These are phyloP conservation scores for Pseudochromis fuscus DNA, from an alignment of 2,797 vertebrate genomes.

Conservation along the genomic window DNA sequence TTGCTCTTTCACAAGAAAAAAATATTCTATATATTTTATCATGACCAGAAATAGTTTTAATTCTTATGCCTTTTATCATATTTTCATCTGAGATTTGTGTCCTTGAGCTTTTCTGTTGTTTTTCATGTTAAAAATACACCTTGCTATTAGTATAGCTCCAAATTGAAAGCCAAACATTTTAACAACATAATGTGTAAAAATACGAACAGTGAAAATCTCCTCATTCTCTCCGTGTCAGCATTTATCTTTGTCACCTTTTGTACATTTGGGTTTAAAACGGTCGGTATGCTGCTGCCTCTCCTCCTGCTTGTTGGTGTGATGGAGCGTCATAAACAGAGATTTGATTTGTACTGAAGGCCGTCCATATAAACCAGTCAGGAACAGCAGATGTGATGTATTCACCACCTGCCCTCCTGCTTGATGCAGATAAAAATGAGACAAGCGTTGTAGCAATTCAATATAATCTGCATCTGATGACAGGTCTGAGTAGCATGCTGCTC, in stretches of 20 bases:
- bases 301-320: not conserved
- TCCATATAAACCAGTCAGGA: slow-evolving; percentile 12
- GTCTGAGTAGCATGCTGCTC: slow-evolving; percentile 1
- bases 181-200: not conserved
- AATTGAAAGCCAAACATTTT: not conserved
- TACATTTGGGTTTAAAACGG: not conserved
- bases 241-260: not conserved
- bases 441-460: not conserved
- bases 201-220: not conserved
- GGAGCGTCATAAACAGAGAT: slow-evolving; percentile 1
- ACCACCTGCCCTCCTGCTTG: not conserved
- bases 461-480: not conserved
- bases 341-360: not conserved
- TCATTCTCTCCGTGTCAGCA: not conserved
- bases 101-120: not conserved
- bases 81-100: not conserved
- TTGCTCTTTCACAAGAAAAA: too few relatives aligned
- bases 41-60: too few relatives aligned
- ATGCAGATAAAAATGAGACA: slow-evolving; percentile 12
- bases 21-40: too few relatives aligned
- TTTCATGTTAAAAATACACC: not conserved
- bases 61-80: not conserved
- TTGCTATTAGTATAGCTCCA: too few relatives aligned
- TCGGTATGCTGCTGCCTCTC: not conserved
- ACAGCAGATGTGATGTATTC: not conserved